These are phyloP conservation scores for Rhagonycha lutea DNA, from an alignment of 2,888 invertebrate species.

Conservation along the genomic window DNA sequence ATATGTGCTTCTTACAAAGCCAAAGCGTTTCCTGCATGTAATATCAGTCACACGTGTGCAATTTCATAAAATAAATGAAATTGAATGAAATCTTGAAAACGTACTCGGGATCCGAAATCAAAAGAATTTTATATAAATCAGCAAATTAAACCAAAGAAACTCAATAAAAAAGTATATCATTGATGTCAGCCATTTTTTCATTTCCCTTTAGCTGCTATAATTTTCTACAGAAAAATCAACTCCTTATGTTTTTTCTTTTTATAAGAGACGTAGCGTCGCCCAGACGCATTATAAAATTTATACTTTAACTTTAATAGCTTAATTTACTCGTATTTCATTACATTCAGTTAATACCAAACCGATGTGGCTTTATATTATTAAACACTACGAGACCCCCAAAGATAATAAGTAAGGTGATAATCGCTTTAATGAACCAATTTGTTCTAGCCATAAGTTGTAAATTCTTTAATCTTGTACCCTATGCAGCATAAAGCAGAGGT, in stretches of 20 bases:
- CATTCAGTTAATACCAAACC: background rate
- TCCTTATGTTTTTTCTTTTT: background rate
- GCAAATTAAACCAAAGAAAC: slow-evolving; percentile 3
- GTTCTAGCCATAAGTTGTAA: slow-evolving; percentile 26
- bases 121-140: slow-evolving; percentile 1
- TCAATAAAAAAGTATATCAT: slow-evolving; percentile 1
- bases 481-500: slow-evolving; percentile 30
- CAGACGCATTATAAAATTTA: background rate
- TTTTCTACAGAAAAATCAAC: background rate
- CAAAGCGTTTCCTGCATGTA: slow-evolving; percentile 11
- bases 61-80: slow-evolving; percentile 26
- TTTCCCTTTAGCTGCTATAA: background rate
- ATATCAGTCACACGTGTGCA: slow-evolving; percentile 20
- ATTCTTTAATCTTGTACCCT: slow-evolving; percentile 33
- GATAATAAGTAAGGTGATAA: background rate
- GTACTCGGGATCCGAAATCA: background rate
- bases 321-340: background rate
- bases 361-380: background rate
- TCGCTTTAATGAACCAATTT: slow-evolving; percentile 24
- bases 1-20: slow-evolving; percentile 18
- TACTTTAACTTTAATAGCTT: background rate
- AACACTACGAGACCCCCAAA: background rate
- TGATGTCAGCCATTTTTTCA: background rate
- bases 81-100: background rate
- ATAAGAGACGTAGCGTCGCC: background rate